Evolutionary conservation across 2,797 vertebrate genomes (phyloP).

Genomic region (Trematomus bernacchii): DNA sequence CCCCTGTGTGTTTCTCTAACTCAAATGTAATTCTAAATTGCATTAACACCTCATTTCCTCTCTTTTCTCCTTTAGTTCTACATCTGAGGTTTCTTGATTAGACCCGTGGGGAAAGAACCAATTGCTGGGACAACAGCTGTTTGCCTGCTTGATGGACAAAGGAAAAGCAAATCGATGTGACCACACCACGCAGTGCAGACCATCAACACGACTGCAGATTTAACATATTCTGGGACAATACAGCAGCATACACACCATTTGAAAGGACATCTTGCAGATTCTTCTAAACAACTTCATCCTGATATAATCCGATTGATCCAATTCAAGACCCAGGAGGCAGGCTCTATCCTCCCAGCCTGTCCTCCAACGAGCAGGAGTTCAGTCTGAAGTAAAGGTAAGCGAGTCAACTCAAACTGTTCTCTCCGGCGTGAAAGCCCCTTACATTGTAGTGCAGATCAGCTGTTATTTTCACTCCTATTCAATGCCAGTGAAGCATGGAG

Average conservation of each 20-base stretch:
- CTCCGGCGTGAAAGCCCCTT: constrained; percentile 19
- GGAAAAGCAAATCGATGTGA: constrained; percentile 1
- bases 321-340: constrained; percentile 9
- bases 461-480: constrained; percentile 51
- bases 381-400: constrained; percentile 58
- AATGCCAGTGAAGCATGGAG: constrained; percentile 39
- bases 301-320: neutral
- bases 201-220: neutral
- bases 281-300: neutral
- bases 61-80: constrained; percentile 31
- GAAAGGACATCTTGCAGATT: constrained; percentile 1
- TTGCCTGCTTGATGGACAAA: constrained; percentile 15
- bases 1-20: constrained; percentile 11
- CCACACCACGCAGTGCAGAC: neutral
- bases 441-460: constrained; percentile 30
- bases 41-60: constrained; percentile 20
- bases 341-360: neutral
- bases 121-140: neutral
- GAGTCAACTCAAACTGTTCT: constrained; percentile 25
- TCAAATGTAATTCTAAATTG: constrained; percentile 36
- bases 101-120: constrained; percentile 8
- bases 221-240: neutral
- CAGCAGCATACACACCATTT: neutral
- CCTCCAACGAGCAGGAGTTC: constrained; percentile 17
- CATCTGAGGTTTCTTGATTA: constrained; percentile 31